Base-by-base conservation (phyloP, 2,113 vertebrate genomes). In the Rhombomys opimus region DNA sequence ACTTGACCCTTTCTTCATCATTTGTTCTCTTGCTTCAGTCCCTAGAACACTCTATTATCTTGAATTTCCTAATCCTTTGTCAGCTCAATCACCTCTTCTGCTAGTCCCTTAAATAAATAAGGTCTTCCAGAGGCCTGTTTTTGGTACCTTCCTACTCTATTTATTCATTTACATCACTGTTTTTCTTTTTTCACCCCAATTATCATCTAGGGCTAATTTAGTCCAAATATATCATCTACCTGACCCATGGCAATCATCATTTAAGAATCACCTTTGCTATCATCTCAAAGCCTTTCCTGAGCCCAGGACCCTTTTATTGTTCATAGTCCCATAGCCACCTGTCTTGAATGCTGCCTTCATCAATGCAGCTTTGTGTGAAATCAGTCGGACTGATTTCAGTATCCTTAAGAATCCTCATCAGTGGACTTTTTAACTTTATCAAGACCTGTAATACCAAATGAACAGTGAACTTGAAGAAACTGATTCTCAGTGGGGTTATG, bases 381-480 rank as follows among this genome's bases (percentile, higher is more conserved):
- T 87, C 73, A 70, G 17, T 10, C 30, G 30, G 17, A 23, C 7
- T 3, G 65, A 76, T 50, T 9, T 38, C 32, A 52, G 76, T 30
- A 38, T 54, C 52, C 18, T 17, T 15, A 18, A 15, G 59, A 18
- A 67, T 38, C 2, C 0, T 54, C 54, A 23, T 46, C 52, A 77
- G 32, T 15, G 61, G 27, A 81, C 25, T 50, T 46, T 41, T 30
- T 61, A 90, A 91, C 35, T 18, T 15, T 22, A 87, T 50, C 32
- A 15, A 92, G 59, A 77, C 68, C 20, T 41, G 41, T 38, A 8
- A 46, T 5, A 93, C 8, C 30, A 61, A 67, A 59, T 15, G 20
- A 93, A 9, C 18, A 88, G 52, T 32, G 46, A 41, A 81, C 85
- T 90, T 95, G 52, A 95, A 80, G 89, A 89, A 95, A 95, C 2